Evolutionary conservation across 2,797 vertebrate genomes (phyloP), one percentile per base, ranked within the genome.

Genomic region (Nannoperca obscura): DNA sequence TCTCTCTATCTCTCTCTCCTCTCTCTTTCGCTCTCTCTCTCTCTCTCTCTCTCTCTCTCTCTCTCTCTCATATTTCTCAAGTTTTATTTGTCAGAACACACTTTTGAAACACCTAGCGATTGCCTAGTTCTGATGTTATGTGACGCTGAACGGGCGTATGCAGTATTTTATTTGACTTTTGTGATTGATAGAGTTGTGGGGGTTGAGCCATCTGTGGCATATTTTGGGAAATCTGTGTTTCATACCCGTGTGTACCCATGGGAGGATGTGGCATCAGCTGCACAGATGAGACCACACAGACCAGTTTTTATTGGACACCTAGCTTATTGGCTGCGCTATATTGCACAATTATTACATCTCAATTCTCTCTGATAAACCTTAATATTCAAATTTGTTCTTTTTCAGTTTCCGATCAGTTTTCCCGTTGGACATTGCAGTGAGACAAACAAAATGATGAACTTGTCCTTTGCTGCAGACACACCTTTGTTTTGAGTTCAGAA

Each of bases 181-280:
- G n/a, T 20, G 11, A 54, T 15, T 44, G 17, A 76, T 52, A 7
- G 47, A 62, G 3, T 4, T 12, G 3, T 12, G 30, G 19, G 10
- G 1, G 14, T 36, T 73, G 27, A 59, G 8, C 5, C 59, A 57
- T 62, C 44, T 75, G 57, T 54, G 55, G 40, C 70, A 46, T 68
- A 55, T 61, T 63, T 60, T 55, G 9, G 36, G 49, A 74, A 47
- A 63, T 60, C 6, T 13, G 49, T 7, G 34, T 80, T 73, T 81
- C 61, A 55, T 57, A 9, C 7, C 1, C 2, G 68, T 71, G 68
- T 49, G 19, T 52, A 10, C 76, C 7, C 27, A 38, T 1, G 65
- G 62, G 82, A 91, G 90, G 87, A 90, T 88, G 88, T 89, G 80
- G 84, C 53, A 76, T 76, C 32, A 75, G 22, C 19, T 71, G 59